Evolutionary conservation across 2,797 vertebrate species (phyloP), one percentile per base, ranked within the genome.

Genomic region (Mus minutoides): DNA sequence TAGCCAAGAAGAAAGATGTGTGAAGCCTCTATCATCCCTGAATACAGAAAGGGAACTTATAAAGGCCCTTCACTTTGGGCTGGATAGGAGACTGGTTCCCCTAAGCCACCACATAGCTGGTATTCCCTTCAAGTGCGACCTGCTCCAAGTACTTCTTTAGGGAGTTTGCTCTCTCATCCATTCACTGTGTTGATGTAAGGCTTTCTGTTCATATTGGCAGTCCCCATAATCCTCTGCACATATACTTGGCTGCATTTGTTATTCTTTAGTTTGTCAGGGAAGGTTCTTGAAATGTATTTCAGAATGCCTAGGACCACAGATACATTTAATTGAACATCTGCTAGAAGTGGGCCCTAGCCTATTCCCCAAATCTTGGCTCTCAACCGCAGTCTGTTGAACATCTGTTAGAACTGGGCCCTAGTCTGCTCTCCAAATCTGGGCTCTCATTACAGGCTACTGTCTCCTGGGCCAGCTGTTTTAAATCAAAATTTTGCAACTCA

Each of bases 101-200:
- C n/a, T 71, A 3, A 6, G 29, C 24, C 43, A 17, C 9, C 29
- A 17, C 11, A 88, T 34, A 40, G 54, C 13, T 0, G 10, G 19
- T n/a, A 26, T 14, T 22, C 46, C 3, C 52, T 52, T 60, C 8
- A 4, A 0, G 4, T 7, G 71, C 17, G 17, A 0, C 16, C 12
- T 19, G 0, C 10, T 52, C 67, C 29, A 34, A 34, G 2, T 24
- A 11, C 31, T 24, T 21, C 1, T 76, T 31, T 3, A 0, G 16
- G 49, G 6, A 34, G 0, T 8, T 21, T 82, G 2, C 60, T 86
- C 71, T 84, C 90, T 34, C 4, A 0, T 24, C 40, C 31, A 13
- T 2, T 49, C 6, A 1, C 7, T 12, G 0, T 21, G 4, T 54
- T 60, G 37, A 26, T 17, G 19, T 1, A 4, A 4, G 26, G n/a